These are phyloP conservation scores for Ophraella communa DNA, from an alignment of 2,888 invertebrate species.

Conservation along the genomic window DNA sequence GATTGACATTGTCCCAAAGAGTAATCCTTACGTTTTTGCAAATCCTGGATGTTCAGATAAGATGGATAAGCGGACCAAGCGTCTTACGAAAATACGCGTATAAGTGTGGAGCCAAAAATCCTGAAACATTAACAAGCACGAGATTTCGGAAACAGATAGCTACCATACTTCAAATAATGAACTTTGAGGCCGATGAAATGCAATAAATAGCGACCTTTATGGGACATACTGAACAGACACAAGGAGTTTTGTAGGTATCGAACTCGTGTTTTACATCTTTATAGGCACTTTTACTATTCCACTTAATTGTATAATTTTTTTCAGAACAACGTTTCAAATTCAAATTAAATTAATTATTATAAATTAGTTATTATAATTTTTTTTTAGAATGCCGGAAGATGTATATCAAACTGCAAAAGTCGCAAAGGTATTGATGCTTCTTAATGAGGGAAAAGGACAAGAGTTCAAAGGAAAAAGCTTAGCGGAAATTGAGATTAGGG, in stretches of 20 bases:
- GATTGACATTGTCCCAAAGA: constrained; percentile 31
- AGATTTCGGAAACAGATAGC: constrained; percentile 36
- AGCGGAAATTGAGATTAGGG: constrained; percentile 27
- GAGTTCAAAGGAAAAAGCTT: constrained; percentile 35
- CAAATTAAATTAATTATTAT: no score
- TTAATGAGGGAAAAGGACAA: constrained; percentile 33
- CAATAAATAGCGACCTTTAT: constrained; percentile 36
- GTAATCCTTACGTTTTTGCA: constrained; percentile 38
- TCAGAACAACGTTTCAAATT: no score
- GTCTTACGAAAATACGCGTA: constrained; percentile 29
- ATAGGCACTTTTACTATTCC: not conserved
- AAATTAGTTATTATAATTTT: not conserved
- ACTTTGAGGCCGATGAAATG: constrained; percentile 33
- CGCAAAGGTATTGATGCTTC: constrained; percentile 26
- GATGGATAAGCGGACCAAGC: constrained; percentile 36
- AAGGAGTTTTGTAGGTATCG: constrained; percentile 28
- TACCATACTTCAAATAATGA: constrained; percentile 35
- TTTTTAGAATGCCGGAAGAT: not conserved
- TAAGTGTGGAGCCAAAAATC: constrained; percentile 37
- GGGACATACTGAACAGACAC: constrained; percentile 34
- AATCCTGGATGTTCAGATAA: constrained; percentile 32
- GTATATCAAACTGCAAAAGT: constrained; percentile 15
- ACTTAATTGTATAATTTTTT: no score
- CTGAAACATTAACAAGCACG: constrained; percentile 30
- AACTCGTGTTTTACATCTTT: not conserved